A percentile compares a stretch with the other conserved stretches of the same genome.
Conservation (phyloP, 2,113 vertebrate genomes). For the Sebastes schlegelii region DNA sequence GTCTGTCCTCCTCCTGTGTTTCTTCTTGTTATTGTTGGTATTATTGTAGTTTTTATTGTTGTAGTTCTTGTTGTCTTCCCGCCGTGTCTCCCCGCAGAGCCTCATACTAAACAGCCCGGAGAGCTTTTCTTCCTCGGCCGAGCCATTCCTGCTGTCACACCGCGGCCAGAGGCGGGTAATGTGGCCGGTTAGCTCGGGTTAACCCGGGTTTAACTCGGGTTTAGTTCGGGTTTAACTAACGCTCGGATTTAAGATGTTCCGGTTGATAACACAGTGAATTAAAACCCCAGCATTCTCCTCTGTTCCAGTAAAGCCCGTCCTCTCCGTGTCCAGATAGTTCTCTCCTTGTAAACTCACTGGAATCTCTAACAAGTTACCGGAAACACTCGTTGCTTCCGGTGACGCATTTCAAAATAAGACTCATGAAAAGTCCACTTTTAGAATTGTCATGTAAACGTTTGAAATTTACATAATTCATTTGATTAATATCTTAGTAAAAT, state of each 20-base stretch:
- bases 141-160: slow-evolving; percentile 30
- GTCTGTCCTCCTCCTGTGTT: neutral
- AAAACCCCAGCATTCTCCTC: rapidly evolving
- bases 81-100: slow-evolving; percentile 38
- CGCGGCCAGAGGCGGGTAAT: too few species aligned
- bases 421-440: too few species aligned
- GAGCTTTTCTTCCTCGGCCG: slow-evolving; percentile 56
- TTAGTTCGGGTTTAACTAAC: neutral
- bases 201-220: neutral
- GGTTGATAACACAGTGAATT: rapidly evolving
- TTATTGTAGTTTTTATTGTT: neutral
- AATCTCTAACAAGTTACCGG: neutral
- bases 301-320: neutral
- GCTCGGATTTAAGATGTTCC: neutral
- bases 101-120: slow-evolving; percentile 45
- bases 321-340: neutral
- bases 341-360: slow-evolving; percentile 26
- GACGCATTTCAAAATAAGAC: slow-evolving; percentile 48
- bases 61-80: neutral
- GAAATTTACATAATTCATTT: too few species aligned
- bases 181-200: neutral
- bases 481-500: too few species aligned
- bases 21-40: neutral
- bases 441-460: too few species aligned
- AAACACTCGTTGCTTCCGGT: neutral